Conservation (phyloP, 2,797 vertebrate genomes). For the Pseudomugil gertrudae region DNA sequence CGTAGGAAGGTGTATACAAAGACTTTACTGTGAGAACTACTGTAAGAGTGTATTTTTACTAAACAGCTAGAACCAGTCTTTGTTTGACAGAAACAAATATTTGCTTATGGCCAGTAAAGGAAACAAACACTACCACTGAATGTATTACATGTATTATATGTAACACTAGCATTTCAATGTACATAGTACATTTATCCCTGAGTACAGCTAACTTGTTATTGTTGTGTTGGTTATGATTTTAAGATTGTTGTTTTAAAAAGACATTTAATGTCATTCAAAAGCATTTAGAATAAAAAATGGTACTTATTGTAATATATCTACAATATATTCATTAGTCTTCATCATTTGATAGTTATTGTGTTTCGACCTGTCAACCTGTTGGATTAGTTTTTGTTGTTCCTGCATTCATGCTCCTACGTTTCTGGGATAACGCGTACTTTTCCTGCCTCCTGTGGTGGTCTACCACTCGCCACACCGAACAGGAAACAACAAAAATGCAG, state of each 20-base stretch:
- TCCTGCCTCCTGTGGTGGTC: too few species aligned
- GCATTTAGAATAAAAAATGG: slow-evolving; percentile 1
- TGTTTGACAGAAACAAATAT: slow-evolving; percentile 3
- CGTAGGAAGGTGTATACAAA: not conserved
- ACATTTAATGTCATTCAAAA: not conserved
- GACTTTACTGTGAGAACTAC: not conserved
- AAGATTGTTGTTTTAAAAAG: not conserved
- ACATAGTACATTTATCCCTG: slow-evolving; percentile 1
- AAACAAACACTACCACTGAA: not conserved
- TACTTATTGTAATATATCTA: too few species aligned
- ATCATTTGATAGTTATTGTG: too few species aligned
- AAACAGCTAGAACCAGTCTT: not conserved
- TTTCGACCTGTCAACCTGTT: too few species aligned
- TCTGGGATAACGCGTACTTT: too few species aligned
- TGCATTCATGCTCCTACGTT: too few species aligned
- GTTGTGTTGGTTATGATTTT: not conserved
- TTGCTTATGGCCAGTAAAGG: slow-evolving; percentile 5
- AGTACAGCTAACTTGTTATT: slow-evolving; percentile 3
- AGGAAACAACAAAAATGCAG: too few species aligned
- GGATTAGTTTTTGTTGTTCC: too few species aligned
- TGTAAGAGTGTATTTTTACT: not conserved
- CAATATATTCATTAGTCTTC: too few species aligned
- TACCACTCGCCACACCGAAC: too few species aligned
- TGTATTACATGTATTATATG: slow-evolving; percentile 14
- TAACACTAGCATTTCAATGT: not conserved